Percentiles rank a stretch among this genome's conserved stretches.
These are phyloP conservation scores for Diacarnus erythraeanus DNA, from an alignment of 37 sponge, comb jelly and placozoan species.

Conservation along the genomic window DNA sequence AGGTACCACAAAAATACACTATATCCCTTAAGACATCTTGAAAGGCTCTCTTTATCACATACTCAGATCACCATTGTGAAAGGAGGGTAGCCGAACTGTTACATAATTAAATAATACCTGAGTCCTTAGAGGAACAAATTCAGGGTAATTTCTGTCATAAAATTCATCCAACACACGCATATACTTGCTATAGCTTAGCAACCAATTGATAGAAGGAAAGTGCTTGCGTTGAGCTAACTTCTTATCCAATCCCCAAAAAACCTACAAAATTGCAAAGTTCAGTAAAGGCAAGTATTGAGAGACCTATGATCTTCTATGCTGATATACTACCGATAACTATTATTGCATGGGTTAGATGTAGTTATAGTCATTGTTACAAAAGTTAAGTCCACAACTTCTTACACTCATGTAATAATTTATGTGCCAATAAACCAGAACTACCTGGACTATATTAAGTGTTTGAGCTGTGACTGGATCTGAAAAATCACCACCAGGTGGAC, in stretches of 20 bases:
- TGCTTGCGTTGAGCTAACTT: constrained; percentile 98
- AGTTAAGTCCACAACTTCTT: neutral
- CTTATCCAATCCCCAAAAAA: constrained; percentile 99
- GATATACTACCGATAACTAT: no score
- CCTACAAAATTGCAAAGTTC: constrained; percentile 65
- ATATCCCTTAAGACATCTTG: no score
- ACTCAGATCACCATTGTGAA: no score
- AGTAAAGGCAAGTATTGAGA: no score
- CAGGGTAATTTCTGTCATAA: constrained; percentile 93
- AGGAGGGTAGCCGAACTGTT: no score
- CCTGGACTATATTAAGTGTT: constrained; percentile 95
- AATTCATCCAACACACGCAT: constrained; percentile 91
- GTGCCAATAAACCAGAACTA: neutral
- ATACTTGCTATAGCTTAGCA: constrained; percentile 95
- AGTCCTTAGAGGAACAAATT: constrained; percentile 90
- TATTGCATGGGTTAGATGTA: neutral
- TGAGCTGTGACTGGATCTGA: constrained; percentile 98
- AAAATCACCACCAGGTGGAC: constrained; percentile 99
- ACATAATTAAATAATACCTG: constrained; percentile 36
- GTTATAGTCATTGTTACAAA: neutral
- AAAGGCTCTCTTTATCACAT: no score
- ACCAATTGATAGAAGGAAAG: constrained; percentile 98
- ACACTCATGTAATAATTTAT: neutral
- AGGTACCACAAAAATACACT: no score
- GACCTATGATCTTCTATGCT: no score